Evolutionary conservation across 2,113 vertebrate genomes (phyloP).

Genomic region (Neomonachus schauinslandi): DNA sequence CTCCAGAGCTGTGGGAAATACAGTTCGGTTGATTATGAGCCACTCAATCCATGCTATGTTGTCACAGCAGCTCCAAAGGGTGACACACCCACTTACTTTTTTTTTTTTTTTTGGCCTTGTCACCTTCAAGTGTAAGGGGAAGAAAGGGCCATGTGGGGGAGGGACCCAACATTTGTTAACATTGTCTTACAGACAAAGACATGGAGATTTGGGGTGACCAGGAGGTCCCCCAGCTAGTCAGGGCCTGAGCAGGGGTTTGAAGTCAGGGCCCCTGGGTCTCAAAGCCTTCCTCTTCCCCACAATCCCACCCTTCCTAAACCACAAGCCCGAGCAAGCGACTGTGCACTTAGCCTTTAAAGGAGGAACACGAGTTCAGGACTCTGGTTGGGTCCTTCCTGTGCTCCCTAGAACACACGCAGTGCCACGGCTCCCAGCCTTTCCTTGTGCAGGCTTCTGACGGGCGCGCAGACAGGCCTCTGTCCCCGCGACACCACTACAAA

Average conservation of each 20-base stretch:
- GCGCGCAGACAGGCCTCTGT: neutral
- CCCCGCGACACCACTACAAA: neutral
- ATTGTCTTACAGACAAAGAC: neutral
- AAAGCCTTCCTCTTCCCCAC: neutral
- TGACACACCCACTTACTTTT: neutral
- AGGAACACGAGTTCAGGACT: neutral
- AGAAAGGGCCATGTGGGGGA: rapidly evolving
- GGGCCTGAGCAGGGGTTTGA: rapidly evolving
- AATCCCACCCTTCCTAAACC: rapidly evolving
- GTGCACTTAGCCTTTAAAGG: neutral
- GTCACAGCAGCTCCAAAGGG: neutral
- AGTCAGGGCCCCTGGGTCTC: neutral
- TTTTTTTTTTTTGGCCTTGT: neutral
- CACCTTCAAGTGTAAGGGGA: neutral
- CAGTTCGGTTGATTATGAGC: neutral
- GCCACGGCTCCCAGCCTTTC: neutral
- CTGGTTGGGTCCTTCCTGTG: neutral
- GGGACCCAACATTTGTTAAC: too few relatives aligned
- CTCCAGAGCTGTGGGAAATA: neutral
- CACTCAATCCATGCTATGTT: too few relatives aligned
- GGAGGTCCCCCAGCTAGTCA: neutral
- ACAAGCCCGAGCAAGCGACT: rapidly evolving
- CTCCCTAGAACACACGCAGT: neutral
- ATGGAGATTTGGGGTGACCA: rapidly evolving
- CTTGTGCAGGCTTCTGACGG: neutral